Evolutionary conservation across 2,113 vertebrate species (phyloP).

Genomic region (Pogonocichla stellata): DNA sequence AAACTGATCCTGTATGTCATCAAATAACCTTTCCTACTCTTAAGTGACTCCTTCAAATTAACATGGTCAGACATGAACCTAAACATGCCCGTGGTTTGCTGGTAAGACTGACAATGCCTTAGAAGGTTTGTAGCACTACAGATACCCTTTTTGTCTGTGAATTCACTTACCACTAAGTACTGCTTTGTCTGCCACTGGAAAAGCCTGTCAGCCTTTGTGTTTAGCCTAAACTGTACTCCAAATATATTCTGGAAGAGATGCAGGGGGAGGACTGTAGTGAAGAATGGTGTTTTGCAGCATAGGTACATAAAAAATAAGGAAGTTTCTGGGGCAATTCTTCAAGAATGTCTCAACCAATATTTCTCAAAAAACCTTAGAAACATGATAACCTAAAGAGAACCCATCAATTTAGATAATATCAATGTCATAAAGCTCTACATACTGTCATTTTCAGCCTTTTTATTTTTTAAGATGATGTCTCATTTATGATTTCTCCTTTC

Average conservation of each 20-base stretch:
- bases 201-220: not conserved
- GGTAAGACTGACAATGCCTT: not conserved
- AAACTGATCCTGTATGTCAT: not conserved
- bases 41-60: conserved; percentile 6
- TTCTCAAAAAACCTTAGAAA: not conserved
- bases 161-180: not conserved
- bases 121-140: not conserved
- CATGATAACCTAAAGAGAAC: not conserved
- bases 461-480: not conserved
- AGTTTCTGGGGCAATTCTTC: not conserved
- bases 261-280: not conserved
- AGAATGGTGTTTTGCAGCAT: not conserved
- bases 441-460: not conserved
- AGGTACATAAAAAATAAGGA: not conserved
- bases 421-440: not conserved
- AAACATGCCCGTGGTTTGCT: not conserved
- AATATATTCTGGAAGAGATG: not conserved
- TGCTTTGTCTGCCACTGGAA: not conserved
- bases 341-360: not conserved
- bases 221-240: not conserved
- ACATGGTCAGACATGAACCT: not conserved
- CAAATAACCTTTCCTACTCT: conserved; percentile 23
- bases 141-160: not conserved
- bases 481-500: not conserved
- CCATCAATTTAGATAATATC: not conserved